These are phyloP conservation scores for Pristionchus japonicus DNA, from an alignment of 2,888 invertebrate species.

Conservation along the genomic window DNA sequence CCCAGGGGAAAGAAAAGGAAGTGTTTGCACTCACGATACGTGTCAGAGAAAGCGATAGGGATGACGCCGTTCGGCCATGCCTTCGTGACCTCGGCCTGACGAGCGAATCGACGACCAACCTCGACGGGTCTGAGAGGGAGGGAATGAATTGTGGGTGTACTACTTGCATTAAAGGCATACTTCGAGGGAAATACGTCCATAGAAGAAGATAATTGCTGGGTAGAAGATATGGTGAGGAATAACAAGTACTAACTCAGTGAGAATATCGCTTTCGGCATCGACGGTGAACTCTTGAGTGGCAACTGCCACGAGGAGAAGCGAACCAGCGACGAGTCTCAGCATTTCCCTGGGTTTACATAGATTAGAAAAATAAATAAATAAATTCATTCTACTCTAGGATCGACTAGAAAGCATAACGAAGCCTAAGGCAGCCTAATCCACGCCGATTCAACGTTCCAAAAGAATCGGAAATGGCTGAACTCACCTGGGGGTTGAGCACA, in stretches of 20 bases:
- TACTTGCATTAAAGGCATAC: background rate
- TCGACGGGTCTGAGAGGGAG: background rate
- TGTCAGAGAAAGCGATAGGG: slow-evolving; percentile 14
- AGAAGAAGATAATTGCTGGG: background rate
- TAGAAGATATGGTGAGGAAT: background rate
- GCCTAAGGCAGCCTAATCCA: too few species aligned
- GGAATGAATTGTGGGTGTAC: background rate
- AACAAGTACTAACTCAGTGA: background rate
- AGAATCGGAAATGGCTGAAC: background rate
- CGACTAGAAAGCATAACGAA: too few species aligned
- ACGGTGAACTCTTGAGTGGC: background rate
- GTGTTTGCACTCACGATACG: slow-evolving; percentile 33
- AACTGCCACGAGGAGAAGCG: background rate
- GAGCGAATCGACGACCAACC: slow-evolving; percentile 27
- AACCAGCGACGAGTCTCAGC: slow-evolving; percentile 16
- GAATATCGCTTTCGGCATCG: background rate
- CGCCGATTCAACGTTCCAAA: background rate
- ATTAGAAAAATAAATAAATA: background rate
- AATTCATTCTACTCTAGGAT: too few species aligned
- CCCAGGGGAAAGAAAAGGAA: background rate
- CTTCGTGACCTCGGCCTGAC: slow-evolving; percentile 25
- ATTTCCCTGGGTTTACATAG: background rate
- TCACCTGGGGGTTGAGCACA: slow-evolving; percentile 35
- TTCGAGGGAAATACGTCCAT: background rate
- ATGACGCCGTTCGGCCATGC: slow-evolving; percentile 37